Evolutionary conservation across 2,888 invertebrate species (phyloP).

Genomic region (Aporophyla nigra): DNA sequence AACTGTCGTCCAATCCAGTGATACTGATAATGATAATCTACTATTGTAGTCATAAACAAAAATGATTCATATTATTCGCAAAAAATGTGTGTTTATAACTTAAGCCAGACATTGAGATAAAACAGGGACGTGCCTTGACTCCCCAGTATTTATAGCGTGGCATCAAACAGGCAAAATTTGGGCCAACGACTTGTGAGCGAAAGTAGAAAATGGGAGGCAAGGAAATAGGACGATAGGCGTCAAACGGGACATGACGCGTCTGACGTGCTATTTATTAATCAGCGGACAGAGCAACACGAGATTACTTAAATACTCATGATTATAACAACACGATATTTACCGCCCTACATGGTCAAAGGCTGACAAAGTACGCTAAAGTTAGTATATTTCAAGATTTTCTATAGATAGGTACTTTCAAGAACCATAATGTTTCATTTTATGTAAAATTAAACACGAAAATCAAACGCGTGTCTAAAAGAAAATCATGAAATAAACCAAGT

Average conservation of each 20-base stretch:
- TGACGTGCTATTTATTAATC: constrained; percentile 16
- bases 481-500: constrained; percentile 37
- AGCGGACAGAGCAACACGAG: constrained; percentile 24
- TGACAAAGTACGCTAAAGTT: neutral
- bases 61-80: constrained; percentile 41
- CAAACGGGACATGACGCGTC: constrained; percentile 31
- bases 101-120: constrained; percentile 68
- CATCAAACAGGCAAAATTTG: constrained; percentile 74
- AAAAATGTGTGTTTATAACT: constrained; percentile 53
- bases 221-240: constrained; percentile 61
- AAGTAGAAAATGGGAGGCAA: constrained; percentile 64
- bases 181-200: constrained; percentile 78
- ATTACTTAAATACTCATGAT: constrained; percentile 9
- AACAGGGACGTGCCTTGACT: constrained; percentile 67
- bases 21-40: constrained; percentile 46
- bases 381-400: constrained; percentile 8
- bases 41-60: constrained; percentile 48
- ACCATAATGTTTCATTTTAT: neutral
- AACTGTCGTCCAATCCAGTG: constrained; percentile 6
- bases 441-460: constrained; percentile 31
- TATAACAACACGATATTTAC: constrained; percentile 1
- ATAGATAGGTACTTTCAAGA: neutral
- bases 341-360: constrained; percentile 7
- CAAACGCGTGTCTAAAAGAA: constrained; percentile 25
- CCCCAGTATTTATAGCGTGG: constrained; percentile 78